Conservation (phyloP, 2,797 vertebrate species). For the Argyrosomus regius region DNA sequence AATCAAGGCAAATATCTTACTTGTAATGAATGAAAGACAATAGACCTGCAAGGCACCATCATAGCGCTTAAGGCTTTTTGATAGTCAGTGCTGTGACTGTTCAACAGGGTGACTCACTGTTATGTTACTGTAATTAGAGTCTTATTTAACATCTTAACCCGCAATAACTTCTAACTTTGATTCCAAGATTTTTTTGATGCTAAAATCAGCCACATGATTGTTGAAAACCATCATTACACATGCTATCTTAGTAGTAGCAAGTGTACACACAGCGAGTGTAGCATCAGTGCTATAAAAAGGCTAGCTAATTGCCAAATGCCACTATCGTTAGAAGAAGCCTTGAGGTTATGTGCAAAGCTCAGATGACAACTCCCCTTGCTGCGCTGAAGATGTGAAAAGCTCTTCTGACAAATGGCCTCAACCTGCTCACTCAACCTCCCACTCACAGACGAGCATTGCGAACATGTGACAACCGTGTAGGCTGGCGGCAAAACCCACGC, state of each 20-base stretch:
- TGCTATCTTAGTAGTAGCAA: constrained; percentile 17
- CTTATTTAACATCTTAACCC: neutral
- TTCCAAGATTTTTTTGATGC: neutral
- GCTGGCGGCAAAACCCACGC: constrained; percentile 29
- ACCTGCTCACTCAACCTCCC: constrained; percentile 58
- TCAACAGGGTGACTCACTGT: constrained; percentile 13
- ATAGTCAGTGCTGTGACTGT: neutral
- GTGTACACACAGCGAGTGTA: constrained; percentile 6
- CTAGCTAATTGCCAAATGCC: constrained; percentile 49
- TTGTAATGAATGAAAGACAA: constrained; percentile 14
- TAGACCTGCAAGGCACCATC: neutral
- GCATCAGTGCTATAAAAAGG: constrained; percentile 41
- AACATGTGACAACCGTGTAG: constrained; percentile 29
- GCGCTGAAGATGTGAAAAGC: constrained; percentile 43
- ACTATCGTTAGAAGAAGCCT: constrained; percentile 46
- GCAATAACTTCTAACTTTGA: neutral
- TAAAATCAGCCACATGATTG: constrained; percentile 2
- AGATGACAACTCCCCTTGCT: constrained; percentile 44
- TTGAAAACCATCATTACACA: neutral
- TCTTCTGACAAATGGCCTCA: constrained; percentile 59
- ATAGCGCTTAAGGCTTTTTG: constrained; percentile 16
- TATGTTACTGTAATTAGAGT: neutral
- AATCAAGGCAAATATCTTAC: constrained; percentile 34
- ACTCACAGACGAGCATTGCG: constrained; percentile 24
- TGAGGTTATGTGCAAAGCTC: constrained; percentile 49